Percentiles rank a stretch among this genome's conserved stretches.
Conservation (phyloP, 2,797 vertebrate genomes). For the Argyrosomus regius region DNA sequence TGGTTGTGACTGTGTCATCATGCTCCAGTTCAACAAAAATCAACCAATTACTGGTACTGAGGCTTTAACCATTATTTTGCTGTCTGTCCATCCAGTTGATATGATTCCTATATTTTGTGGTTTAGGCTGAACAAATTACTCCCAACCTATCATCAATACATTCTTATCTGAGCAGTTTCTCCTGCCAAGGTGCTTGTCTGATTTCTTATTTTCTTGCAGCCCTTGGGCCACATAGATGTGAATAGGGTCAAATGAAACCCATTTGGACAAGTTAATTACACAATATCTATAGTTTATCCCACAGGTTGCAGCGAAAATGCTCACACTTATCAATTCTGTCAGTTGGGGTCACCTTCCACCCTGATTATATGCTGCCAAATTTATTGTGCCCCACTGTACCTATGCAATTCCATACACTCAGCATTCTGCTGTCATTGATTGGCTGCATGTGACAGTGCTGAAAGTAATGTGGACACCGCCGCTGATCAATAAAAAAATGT, state of each 20-base stretch:
- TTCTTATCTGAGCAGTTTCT: conserved; percentile 37
- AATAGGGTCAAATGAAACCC: conserved; percentile 62
- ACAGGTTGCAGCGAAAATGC: conserved; percentile 47
- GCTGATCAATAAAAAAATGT: conserved; percentile 86
- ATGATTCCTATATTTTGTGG: conserved; percentile 45
- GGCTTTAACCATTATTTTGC: conserved; percentile 11
- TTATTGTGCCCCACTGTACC: conserved; percentile 48
- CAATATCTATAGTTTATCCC: conserved; percentile 58
- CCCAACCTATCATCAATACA: conserved; percentile 35
- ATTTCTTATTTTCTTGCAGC: conserved; percentile 46
- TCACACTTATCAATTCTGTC: conserved; percentile 61
- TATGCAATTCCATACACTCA: conserved; percentile 63
- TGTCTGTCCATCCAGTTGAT: conserved; percentile 31
- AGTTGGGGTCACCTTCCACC: conserved; percentile 66
- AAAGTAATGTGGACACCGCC: conserved; percentile 79
- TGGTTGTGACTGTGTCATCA: conserved; percentile 5
- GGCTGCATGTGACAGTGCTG: conserved; percentile 75
- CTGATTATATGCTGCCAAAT: conserved; percentile 64
- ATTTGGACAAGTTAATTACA: conserved; percentile 64
- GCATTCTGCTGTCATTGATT: conserved; percentile 70
- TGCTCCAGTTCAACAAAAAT: conserved; percentile 26
- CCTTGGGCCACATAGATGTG: conserved; percentile 46
- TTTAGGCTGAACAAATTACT: conserved; percentile 41
- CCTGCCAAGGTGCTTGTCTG: conserved; percentile 23
- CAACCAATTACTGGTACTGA: conserved; percentile 26